phyloP scores from a whole-genome alignment of 1,140 invertebrate species.

The Drosophila busckii region DNA sequence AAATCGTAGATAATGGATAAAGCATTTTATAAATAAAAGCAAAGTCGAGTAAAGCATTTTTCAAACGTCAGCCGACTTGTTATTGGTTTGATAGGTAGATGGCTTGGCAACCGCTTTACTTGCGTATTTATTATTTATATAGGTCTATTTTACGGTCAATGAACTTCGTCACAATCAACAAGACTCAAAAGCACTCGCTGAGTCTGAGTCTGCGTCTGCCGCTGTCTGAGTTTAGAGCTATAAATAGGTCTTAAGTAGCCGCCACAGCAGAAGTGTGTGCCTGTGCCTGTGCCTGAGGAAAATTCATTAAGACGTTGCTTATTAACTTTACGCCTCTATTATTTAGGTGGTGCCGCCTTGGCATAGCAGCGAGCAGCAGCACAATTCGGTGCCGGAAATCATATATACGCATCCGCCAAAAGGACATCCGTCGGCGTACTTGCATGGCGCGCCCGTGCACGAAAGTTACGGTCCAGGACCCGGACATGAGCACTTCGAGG shows the following conservation, averaged over 20 bases:
- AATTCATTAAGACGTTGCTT: too few species aligned
- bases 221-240: slow-evolving; percentile 34
- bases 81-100: slow-evolving; percentile 10
- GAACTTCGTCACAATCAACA: slow-evolving; percentile 40
- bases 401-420: slow-evolving; percentile 77
- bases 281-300: too few species aligned
- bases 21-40: too few species aligned
- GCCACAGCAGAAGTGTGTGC: slow-evolving; percentile 6
- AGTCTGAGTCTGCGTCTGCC: slow-evolving; percentile 32
- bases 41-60: too few species aligned
- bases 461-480: slow-evolving; percentile 74
- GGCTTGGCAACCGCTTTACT: slow-evolving; percentile 10
- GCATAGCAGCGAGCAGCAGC: slow-evolving; percentile 61
- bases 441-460: slow-evolving; percentile 74
- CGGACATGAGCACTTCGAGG: slow-evolving; percentile 69
- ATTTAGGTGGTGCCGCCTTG: slow-evolving; percentile 68
- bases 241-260: slow-evolving; percentile 41
- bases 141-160: slow-evolving; percentile 65
- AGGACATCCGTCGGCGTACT: slow-evolving; percentile 68
- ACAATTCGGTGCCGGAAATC: slow-evolving; percentile 60
- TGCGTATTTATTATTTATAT: slow-evolving; percentile 49
- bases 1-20: too few species aligned
- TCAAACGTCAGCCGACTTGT: slow-evolving; percentile 1
- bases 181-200: slow-evolving; percentile 20
- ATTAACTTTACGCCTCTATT: too few species aligned